Conservation (phyloP, 2,113 vertebrate species). For the Ctenomys sociabilis region DNA sequence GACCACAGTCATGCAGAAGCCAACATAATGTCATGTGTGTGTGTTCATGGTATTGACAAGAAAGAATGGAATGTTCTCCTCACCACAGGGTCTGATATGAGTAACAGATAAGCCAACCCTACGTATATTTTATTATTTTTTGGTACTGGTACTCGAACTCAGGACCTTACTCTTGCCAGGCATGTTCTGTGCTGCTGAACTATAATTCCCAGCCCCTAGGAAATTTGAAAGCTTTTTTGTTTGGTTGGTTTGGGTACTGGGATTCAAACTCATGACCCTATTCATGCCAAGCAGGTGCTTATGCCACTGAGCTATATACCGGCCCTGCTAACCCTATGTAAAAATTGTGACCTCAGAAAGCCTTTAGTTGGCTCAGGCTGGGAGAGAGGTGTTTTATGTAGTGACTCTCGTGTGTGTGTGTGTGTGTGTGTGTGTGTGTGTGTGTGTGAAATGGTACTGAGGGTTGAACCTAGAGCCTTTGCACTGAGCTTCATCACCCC, state of each 20-base stretch:
- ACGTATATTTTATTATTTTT: too few relatives aligned
- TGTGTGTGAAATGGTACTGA: background rate
- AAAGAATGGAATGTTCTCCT: background rate
- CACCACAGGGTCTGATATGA: background rate
- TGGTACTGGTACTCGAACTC: too few relatives aligned
- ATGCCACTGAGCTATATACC: too few relatives aligned
- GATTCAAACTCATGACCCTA: too few relatives aligned
- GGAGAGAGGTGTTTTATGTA: background rate
- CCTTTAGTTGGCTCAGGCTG: background rate
- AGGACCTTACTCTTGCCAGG: too few relatives aligned
- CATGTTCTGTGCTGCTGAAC: too few relatives aligned
- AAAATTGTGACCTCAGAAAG: background rate
- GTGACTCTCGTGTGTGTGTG: background rate
- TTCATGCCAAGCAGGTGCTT: too few relatives aligned
- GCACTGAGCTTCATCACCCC: background rate
- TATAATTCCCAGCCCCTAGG: too few relatives aligned
- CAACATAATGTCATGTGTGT: background rate
- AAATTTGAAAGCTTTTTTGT: too few relatives aligned
- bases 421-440: background rate
- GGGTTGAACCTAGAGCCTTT: background rate
- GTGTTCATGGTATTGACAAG: background rate
- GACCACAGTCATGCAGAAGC: background rate
- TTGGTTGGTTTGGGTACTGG: too few relatives aligned
- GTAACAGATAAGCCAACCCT: background rate
- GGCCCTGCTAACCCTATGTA: background rate